Evolutionary conservation across 2,888 invertebrate genomes (phyloP), one percentile per base, ranked within the genome.

Genomic region (Hypomecis atomaria): DNA sequence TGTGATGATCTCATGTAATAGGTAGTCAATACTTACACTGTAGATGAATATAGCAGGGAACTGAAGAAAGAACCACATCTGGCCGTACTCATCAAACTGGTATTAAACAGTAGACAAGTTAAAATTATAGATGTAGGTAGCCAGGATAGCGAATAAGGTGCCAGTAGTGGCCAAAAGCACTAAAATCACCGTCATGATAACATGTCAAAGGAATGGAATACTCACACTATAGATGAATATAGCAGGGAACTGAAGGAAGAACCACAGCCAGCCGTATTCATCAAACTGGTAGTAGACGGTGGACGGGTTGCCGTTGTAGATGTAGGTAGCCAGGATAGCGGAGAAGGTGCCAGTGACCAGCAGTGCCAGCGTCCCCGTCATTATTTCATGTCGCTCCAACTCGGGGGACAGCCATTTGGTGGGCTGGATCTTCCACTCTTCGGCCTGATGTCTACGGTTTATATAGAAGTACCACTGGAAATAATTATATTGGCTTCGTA

Each of bases 361-460:
- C 23, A 96, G 89, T 0, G 95, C 94, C 1, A 93, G 5, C 0
- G 94, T 93, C 0, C 96, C 96, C 4, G 95, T 76, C 74, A 94
- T 85, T 69, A 96, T 95, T 85, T 96, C 96, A 71, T 96, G 95
- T 5, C 94, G 88, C 76, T 96, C 96, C 58, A 96, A 82, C 62
- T 95, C 95, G 0, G 95, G 94, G 0, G 94, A 84, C 9, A 96
- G 75, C 94, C 95, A 96, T 70, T 95, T 95, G 47, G 90, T 91
- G 0, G 96, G 96, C 78, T 96, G 96, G 70, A 95, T 95, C 86
- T 96, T 96, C 96, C 96, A 96, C 71, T 95, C 94, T 56, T 94
- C 88, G 0, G 96, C 91, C 6, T 85, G 77, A 74, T 95, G 94
- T 0, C 94, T 86, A 78, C 94, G 93, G 1, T 93, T 89, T 23